phyloP scores from a whole-genome alignment of 2,113 vertebrate genomes.

The Syngnathus scovelli region DNA sequence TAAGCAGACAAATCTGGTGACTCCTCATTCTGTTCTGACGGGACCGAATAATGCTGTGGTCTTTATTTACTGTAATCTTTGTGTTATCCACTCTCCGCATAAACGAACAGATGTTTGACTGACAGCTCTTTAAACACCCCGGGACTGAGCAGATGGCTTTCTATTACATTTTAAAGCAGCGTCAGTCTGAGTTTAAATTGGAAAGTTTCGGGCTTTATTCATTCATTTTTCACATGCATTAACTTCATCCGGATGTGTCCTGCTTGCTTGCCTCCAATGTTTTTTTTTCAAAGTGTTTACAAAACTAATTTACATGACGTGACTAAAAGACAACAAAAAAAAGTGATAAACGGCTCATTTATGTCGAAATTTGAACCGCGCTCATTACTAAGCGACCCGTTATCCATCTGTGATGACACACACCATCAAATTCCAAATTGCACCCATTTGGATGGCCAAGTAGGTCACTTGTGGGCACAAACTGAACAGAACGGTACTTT shows the following conservation, averaged over 20 bases:
- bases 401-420: neutral
- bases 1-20: neutral
- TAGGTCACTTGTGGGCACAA: constrained; percentile 3
- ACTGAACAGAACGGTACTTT: neutral
- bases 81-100: neutral
- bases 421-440: neutral
- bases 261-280: neutral
- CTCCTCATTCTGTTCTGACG: neutral
- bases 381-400: neutral
- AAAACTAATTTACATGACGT: neutral
- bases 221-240: constrained; percentile 7
- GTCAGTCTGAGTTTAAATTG: constrained; percentile 24
- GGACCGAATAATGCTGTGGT: neutral
- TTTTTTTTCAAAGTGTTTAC: neutral
- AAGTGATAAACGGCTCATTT: neutral
- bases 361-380: neutral
- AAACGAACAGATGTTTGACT: constrained; percentile 3
- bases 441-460: neutral
- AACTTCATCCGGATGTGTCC: neutral
- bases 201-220: constrained; percentile 11
- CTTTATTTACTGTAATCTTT: neutral
- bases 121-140: constrained; percentile 11
- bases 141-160: constrained; percentile 27
- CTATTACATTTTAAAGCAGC: constrained; percentile 27
- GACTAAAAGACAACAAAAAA: neutral